A percentile compares a stretch with the other conserved stretches of the same genome.
Evolutionary conservation across 2,888 invertebrate genomes (phyloP).

Genomic region (Phalangium opilio): DNA sequence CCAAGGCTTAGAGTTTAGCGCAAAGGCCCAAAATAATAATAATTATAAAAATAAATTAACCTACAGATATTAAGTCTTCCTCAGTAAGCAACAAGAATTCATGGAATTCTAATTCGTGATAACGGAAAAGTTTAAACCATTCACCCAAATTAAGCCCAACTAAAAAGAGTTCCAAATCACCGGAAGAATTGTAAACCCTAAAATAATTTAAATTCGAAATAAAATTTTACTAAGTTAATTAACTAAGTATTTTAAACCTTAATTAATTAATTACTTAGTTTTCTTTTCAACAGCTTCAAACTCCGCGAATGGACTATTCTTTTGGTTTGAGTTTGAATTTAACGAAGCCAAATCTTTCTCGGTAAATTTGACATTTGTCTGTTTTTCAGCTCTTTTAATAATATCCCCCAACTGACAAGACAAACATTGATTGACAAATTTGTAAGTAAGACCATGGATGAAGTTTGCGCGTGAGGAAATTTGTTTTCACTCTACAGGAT

Average conservation of each 20-base stretch:
- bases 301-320: neutral
- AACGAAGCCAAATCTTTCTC: neutral
- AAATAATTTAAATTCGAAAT: too few species aligned
- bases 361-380: neutral
- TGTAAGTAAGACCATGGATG: too few species aligned
- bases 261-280: too few species aligned
- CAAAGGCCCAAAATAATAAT: too few species aligned
- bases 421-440: too few species aligned
- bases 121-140: conserved; percentile 27
- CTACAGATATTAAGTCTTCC: conserved; percentile 22
- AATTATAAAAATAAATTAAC: neutral
- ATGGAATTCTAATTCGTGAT: conserved; percentile 29
- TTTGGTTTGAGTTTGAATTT: neutral
- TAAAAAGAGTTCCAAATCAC: conserved; percentile 33
- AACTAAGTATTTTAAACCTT: too few species aligned
- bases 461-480: too few species aligned
- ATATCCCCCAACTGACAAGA: too few species aligned
- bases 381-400: neutral
- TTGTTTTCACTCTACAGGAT: too few species aligned
- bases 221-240: too few species aligned
- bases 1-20: too few species aligned
- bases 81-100: conserved; percentile 30
- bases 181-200: neutral
- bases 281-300: too few species aligned
- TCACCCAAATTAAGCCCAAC: conserved; percentile 29